phyloP scores from a whole-genome alignment of 2,797 vertebrate species.

The Manis javanica region DNA sequence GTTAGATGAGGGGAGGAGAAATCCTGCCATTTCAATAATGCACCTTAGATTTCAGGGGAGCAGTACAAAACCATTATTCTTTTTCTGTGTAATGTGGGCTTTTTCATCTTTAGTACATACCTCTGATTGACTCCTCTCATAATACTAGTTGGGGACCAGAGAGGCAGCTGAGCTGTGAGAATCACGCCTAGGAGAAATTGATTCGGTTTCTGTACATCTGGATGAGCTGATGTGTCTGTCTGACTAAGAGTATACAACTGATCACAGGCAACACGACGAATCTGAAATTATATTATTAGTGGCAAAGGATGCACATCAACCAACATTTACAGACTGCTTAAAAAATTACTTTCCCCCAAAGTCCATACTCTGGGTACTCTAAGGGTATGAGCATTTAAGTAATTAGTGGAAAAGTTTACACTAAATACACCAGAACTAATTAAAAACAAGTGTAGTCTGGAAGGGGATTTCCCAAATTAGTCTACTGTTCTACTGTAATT shows the following conservation, averaged over 20 bases:
- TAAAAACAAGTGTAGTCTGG: conserved; percentile 24
- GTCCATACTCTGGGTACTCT: background rate
- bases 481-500: background rate
- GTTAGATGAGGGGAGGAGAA: background rate
- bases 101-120: conserved; percentile 82
- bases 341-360: background rate
- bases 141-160: conserved; percentile 98
- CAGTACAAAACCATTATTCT: background rate
- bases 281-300: conserved; percentile 86
- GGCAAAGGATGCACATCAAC: background rate
- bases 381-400: background rate
- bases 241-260: conserved; percentile 98
- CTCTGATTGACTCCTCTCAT: conserved; percentile 99
- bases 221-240: conserved; percentile 95
- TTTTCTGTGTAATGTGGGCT: background rate
- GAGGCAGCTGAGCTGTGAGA: conserved; percentile 96
- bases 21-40: background rate
- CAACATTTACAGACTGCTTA: background rate
- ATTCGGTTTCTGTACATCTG: conserved; percentile 97
- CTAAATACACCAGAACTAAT: background rate
- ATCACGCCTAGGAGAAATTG: conserved; percentile 96
- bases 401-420: background rate
- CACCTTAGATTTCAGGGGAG: background rate
- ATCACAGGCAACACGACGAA: conserved; percentile 97
- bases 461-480: conserved; percentile 23